Evolutionary conservation across 1,140 invertebrate genomes (phyloP).

Genomic region (Drosophila rufa): DNA sequence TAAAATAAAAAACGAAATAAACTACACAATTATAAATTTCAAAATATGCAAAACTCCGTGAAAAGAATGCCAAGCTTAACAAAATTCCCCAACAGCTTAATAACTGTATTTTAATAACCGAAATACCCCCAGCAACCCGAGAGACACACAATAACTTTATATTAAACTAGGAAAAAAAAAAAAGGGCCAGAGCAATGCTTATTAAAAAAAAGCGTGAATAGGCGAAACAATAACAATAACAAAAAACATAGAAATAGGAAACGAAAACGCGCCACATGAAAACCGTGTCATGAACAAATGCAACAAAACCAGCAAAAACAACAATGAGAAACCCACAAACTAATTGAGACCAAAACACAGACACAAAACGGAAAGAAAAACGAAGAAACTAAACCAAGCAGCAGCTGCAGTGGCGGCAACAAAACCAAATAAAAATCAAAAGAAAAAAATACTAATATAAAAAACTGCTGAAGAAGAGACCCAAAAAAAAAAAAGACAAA

Average conservation of each 20-base stretch:
- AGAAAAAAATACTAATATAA: constrained; percentile 27
- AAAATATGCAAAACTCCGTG: neutral
- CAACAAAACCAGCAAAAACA: constrained; percentile 69
- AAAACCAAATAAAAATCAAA: constrained; percentile 37
- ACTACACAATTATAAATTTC: neutral
- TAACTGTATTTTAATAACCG: constrained; percentile 19
- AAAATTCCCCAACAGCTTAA: constrained; percentile 33
- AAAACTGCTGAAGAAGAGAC: constrained; percentile 43
- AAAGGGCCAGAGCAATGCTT: constrained; percentile 28
- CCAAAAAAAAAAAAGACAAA: constrained; percentile 3
- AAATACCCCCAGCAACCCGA: constrained; percentile 21
- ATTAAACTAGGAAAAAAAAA: constrained; percentile 42
- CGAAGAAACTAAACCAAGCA: constrained; percentile 60
- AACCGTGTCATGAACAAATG: constrained; percentile 82
- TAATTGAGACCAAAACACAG: constrained; percentile 53
- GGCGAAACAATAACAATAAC: constrained; percentile 47
- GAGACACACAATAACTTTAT: constrained; percentile 56
- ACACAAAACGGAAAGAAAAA: constrained; percentile 54
- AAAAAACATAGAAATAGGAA: constrained; percentile 69
- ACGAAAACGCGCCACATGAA: constrained; percentile 77
- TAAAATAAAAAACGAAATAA: constrained; percentile 8
- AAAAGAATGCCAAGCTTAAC: constrained; percentile 27
- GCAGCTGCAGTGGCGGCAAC: constrained; percentile 34
- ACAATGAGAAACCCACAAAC: constrained; percentile 56
- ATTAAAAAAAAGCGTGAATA: constrained; percentile 30